Conservation (phyloP, 1,140 invertebrate genomes). For the Maniola jurtina region DNA sequence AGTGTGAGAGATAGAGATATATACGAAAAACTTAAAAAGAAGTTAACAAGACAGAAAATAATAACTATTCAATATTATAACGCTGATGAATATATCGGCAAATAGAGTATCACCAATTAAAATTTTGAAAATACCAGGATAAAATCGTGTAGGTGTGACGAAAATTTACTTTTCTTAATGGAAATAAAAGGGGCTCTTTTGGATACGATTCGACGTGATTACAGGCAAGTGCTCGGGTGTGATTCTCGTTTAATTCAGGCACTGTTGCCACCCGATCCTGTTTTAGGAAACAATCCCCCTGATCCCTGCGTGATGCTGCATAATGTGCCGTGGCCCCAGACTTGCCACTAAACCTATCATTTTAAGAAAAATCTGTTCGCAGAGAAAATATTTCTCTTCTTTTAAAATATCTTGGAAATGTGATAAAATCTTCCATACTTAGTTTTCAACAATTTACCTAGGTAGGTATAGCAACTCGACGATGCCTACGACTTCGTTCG, state of each 20-base stretch:
- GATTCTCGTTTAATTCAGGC: slow-evolving; percentile 64
- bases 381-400: slow-evolving; percentile 8
- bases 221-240: slow-evolving; percentile 43
- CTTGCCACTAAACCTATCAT: slow-evolving; percentile 53
- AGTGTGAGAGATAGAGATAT: too few species aligned
- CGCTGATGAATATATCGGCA: too few species aligned
- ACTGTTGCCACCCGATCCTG: slow-evolving; percentile 62
- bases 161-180: slow-evolving; percentile 3
- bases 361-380: slow-evolving; percentile 47
- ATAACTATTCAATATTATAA: too few species aligned
- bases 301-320: slow-evolving; percentile 74
- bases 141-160: neutral
- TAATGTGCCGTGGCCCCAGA: slow-evolving; percentile 58
- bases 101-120: neutral
- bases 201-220: slow-evolving; percentile 42
- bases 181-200: slow-evolving; percentile 26
- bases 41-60: too few species aligned
- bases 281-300: slow-evolving; percentile 74
- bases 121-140: neutral
- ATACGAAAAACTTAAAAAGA: too few species aligned
- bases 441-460: neutral
- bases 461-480: too few species aligned
- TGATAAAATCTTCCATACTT: neutral
- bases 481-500: too few species aligned
- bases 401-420: slow-evolving; percentile 1